These are phyloP conservation scores for Psilanteris sp. DNA, from an alignment of 1,140 invertebrate species.

Conservation along the genomic window DNA sequence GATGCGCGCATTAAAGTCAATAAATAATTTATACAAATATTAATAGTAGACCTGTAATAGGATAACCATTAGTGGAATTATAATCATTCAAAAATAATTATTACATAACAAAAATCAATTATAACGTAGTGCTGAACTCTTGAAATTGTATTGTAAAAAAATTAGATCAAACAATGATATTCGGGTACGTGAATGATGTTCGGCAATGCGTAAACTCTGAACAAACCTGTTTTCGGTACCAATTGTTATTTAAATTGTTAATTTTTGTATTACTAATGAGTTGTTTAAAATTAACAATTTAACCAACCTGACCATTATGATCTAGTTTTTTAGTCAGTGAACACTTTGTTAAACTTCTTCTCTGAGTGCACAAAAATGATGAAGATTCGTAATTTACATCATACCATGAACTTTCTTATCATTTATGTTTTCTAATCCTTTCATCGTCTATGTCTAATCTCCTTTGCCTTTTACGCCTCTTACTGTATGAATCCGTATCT, in stretches of 20 bases:
- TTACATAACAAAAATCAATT: background rate
- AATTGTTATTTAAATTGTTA: no score
- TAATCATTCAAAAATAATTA: no score
- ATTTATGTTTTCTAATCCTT: conserved; percentile 26
- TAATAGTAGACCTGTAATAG: no score
- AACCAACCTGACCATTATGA: conserved; percentile 4
- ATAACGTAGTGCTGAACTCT: background rate
- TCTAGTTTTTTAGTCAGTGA: conserved; percentile 33
- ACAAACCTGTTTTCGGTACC: no score
- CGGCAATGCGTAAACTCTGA: no score
- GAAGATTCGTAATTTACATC: conserved; percentile 22
- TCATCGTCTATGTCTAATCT: conserved; percentile 38
- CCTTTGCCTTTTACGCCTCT: conserved; percentile 39
- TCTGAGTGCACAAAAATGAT: conserved; percentile 31
- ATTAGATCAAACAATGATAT: conserved; percentile 25
- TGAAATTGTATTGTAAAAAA: conserved; percentile 20
- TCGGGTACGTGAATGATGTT: no score
- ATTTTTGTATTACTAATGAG: no score
- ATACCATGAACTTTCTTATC: conserved; percentile 17
- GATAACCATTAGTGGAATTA: background rate
- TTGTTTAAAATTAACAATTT: background rate
- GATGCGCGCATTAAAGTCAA: conserved; percentile 38
- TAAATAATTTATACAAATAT: no score
- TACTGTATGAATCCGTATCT: conserved; percentile 41
- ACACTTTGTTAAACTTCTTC: conserved; percentile 39